These are phyloP conservation scores for Hemitrygon akajei DNA, from an alignment of 2,797 vertebrate species.

Conservation along the genomic window DNA sequence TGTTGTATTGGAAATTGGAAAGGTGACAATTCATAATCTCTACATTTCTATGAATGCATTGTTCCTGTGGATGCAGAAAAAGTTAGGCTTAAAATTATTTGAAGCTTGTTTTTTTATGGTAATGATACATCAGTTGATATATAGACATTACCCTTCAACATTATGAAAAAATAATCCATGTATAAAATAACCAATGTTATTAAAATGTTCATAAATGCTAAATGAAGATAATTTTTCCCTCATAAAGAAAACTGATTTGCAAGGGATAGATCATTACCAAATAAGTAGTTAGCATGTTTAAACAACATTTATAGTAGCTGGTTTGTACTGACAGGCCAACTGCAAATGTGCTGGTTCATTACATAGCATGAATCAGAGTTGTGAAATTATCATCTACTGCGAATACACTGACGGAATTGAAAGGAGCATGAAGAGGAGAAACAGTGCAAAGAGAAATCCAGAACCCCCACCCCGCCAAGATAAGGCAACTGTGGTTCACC, in stretches of 20 bases:
- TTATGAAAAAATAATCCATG: background rate
- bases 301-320: background rate
- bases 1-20: too few relatives aligned
- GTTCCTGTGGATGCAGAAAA: background rate
- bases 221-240: background rate
- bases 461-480: background rate
- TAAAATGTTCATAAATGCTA: background rate
- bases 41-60: background rate
- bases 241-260: background rate
- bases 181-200: background rate
- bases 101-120: background rate
- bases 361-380: background rate
- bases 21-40: too few relatives aligned
- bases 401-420: too few relatives aligned
- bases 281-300: background rate
- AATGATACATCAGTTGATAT: background rate
- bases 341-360: background rate
- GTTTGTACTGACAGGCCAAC: background rate
- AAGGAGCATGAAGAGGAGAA: background rate
- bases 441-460: too few relatives aligned
- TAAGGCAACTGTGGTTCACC: background rate
- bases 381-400: background rate
- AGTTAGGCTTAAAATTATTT: background rate
- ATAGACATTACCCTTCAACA: background rate
- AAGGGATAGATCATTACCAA: background rate